phyloP scores from a whole-genome alignment of 2,888 invertebrate genomes.

The Rhagophthalmus giganteus region DNA sequence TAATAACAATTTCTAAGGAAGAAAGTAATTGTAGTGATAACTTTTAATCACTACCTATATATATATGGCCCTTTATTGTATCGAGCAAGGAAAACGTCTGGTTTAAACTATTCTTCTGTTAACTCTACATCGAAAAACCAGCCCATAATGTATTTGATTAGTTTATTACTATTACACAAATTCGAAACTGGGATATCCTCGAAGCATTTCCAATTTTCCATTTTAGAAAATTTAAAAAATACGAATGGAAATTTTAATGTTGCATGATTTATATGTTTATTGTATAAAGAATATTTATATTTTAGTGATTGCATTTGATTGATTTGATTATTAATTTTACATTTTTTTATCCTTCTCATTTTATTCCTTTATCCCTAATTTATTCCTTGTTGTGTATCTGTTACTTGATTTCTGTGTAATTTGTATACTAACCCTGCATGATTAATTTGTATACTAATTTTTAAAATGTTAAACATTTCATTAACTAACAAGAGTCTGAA shows the following conservation, averaged over 20 bases:
- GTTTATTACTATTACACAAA: too few relatives aligned
- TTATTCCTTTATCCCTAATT: conserved; percentile 35
- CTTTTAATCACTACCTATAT: too few relatives aligned
- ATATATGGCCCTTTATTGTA: too few relatives aligned
- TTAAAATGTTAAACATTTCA: neutral
- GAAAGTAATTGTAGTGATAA: too few relatives aligned
- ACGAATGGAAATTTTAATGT: neutral
- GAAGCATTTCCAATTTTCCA: neutral
- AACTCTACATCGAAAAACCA: too few relatives aligned
- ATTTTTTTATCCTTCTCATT: conserved; percentile 37
- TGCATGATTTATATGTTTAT: neutral
- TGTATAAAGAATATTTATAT: neutral
- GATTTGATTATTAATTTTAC: conserved; percentile 4
- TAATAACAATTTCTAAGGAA: too few relatives aligned
- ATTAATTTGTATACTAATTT: conserved; percentile 1
- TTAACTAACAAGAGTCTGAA: conserved; percentile 6
- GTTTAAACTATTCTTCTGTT: too few relatives aligned
- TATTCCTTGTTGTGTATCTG: neutral
- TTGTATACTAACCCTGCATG: conserved; percentile 14
- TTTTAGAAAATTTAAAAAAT: neutral
- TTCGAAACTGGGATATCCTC: neutral
- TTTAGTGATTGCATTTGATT: conserved; percentile 3
- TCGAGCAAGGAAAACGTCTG: too few relatives aligned
- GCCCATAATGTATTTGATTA: too few relatives aligned
- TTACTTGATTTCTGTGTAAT: neutral